Evolutionary conservation across 2,888 invertebrate species (phyloP).

Genomic region (Cenopis cana): DNA sequence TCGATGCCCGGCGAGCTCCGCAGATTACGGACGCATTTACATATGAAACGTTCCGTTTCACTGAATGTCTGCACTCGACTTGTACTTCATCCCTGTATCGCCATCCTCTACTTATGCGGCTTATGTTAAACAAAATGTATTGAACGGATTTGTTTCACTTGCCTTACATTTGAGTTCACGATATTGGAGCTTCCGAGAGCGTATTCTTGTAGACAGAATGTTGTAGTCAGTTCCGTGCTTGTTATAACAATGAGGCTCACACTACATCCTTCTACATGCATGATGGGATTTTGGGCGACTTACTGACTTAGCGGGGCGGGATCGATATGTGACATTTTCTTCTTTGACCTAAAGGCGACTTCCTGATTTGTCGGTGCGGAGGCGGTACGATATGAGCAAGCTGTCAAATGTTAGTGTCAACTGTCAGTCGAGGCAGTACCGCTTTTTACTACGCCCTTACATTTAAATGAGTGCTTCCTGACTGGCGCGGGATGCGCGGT

Average conservation of each 20-base stretch:
- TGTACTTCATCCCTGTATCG: constrained; percentile 66
- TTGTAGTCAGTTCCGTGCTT: not conserved
- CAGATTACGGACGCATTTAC: constrained; percentile 80
- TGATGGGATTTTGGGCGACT: no score
- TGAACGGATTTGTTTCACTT: constrained; percentile 43
- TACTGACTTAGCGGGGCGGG: no score
- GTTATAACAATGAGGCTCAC: not conserved
- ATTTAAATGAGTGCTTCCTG: no score
- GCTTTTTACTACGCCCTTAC: no score
- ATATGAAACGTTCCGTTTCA: constrained; percentile 81
- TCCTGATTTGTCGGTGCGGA: no score
- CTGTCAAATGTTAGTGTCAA: no score
- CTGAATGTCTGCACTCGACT: constrained; percentile 73
- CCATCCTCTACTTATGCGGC: constrained; percentile 59
- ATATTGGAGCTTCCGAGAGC: constrained; percentile 17
- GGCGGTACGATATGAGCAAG: no score
- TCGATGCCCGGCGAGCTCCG: constrained; percentile 69
- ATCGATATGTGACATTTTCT: no score
- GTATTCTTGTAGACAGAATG: constrained; percentile 17
- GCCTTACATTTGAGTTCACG: constrained; percentile 28
- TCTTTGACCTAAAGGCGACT: no score
- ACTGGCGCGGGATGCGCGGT: no score
- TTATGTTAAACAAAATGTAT: constrained; percentile 47
- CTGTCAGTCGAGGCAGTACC: no score
- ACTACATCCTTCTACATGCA: no score